Conservation (phyloP, 2,888 invertebrate species). For the Elysia crispata region DNA sequence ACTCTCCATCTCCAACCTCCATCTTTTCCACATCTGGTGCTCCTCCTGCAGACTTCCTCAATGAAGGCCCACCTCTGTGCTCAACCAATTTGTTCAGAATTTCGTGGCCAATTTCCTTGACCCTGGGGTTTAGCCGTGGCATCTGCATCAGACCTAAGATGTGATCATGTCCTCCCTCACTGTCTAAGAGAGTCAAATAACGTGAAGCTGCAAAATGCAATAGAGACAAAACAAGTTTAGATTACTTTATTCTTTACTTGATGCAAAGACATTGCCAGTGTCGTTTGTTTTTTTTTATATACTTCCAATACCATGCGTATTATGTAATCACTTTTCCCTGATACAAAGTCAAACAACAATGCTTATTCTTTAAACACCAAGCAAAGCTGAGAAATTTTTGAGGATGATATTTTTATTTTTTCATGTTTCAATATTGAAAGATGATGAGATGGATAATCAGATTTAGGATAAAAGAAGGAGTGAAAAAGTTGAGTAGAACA, state of each 20-base stretch:
- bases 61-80: conserved; percentile 34
- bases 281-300: no score
- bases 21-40: neutral
- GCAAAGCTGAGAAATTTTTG: no score
- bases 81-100: conserved; percentile 43
- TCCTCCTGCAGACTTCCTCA: neutral
- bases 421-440: no score
- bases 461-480: no score
- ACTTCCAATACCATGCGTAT: no score
- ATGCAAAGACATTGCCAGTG: neutral
- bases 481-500: no score
- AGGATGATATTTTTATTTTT: no score
- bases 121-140: conserved; percentile 15
- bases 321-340: no score
- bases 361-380: no score
- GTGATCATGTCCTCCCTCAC: conserved; percentile 45
- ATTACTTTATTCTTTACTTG: neutral
- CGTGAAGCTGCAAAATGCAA: conserved; percentile 32
- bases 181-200: conserved; percentile 41
- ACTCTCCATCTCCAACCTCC: no score
- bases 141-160: conserved; percentile 28
- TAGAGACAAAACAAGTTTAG: neutral
- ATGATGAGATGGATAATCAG: no score
- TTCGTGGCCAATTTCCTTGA: conserved; percentile 40
- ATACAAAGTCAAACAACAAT: no score